These are phyloP conservation scores for Erpetoichthys calabaricus DNA, from an alignment of 2,797 vertebrate genomes.

Conservation along the genomic window DNA sequence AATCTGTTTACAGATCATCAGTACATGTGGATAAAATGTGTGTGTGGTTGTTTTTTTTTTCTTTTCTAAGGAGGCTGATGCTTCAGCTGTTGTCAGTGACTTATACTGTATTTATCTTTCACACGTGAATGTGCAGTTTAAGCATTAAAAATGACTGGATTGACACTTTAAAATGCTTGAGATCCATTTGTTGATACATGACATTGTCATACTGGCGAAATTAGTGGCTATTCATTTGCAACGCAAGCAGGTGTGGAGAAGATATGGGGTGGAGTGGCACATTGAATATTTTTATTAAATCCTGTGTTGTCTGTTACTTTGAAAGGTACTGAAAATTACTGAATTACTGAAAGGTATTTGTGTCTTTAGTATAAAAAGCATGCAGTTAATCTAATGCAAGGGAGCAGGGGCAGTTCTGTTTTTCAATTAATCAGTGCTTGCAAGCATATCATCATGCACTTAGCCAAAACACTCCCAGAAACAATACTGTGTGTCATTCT, in stretches of 20 bases:
- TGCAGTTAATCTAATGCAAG: constrained; percentile 7
- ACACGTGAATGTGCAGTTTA: background rate
- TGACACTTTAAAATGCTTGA: constrained; percentile 5
- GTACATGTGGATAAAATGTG: background rate
- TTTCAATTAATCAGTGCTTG: constrained; percentile 6
- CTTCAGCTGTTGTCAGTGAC: background rate
- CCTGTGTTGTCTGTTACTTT: background rate
- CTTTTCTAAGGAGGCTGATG: background rate
- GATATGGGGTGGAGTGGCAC: background rate
- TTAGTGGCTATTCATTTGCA: constrained; percentile 5
- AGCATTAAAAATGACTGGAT: constrained; percentile 1
- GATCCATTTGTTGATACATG: constrained; percentile 1
- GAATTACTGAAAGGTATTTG: constrained; percentile 1
- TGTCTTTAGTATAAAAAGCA: constrained; percentile 7
- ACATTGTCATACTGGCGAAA: constrained; percentile 6
- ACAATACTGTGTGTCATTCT: background rate
- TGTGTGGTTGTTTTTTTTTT: background rate
- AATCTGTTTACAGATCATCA: background rate
- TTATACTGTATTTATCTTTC: background rate
- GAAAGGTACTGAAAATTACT: too few relatives aligned
- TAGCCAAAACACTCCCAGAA: constrained; percentile 3
- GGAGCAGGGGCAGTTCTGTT: background rate
- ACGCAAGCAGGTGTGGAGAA: background rate
- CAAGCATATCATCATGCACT: constrained; percentile 5
- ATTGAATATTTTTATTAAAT: background rate